Evolutionary conservation across 2,888 invertebrate species (phyloP).

Genomic region (Ametastegia equiseti): DNA sequence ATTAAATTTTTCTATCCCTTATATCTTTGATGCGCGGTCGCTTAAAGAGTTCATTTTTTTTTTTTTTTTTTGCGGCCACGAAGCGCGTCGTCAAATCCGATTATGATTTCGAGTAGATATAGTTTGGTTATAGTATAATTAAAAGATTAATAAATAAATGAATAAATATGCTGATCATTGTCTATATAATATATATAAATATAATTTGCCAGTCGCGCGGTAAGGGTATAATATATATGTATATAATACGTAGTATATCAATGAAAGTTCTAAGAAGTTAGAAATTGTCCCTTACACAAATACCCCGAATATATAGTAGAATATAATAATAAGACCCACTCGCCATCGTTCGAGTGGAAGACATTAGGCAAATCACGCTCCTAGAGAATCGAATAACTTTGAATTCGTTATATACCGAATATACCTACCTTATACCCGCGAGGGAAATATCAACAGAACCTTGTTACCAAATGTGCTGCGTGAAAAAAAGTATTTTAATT

Average conservation of each 20-base stretch:
- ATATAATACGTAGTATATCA: background rate
- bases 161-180: background rate
- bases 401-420: conserved; percentile 35
- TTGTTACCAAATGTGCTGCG: conserved; percentile 2
- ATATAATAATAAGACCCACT: conserved; percentile 72
- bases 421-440: too few relatives aligned
- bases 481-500: background rate
- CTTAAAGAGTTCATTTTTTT: conserved; percentile 23
- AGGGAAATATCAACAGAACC: conserved; percentile 40
- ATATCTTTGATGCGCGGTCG: conserved; percentile 31
- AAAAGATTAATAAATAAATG: background rate
- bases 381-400: conserved; percentile 45
- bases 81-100: conserved; percentile 17
- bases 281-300: conserved; percentile 74
- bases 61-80: conserved; percentile 23
- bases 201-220: too few relatives aligned
- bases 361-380: conserved; percentile 73
- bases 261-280: conserved; percentile 72
- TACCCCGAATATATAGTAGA: conserved; percentile 69
- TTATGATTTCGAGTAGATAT: background rate
- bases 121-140: background rate
- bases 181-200: too few relatives aligned
- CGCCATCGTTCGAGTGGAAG: conserved; percentile 68
- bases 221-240: background rate
- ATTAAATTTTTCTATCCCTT: conserved; percentile 49